Evolutionary conservation across 2,113 vertebrate species (phyloP), one percentile per base, ranked within the genome.

Genomic region (Xyrauchen texanus): DNA sequence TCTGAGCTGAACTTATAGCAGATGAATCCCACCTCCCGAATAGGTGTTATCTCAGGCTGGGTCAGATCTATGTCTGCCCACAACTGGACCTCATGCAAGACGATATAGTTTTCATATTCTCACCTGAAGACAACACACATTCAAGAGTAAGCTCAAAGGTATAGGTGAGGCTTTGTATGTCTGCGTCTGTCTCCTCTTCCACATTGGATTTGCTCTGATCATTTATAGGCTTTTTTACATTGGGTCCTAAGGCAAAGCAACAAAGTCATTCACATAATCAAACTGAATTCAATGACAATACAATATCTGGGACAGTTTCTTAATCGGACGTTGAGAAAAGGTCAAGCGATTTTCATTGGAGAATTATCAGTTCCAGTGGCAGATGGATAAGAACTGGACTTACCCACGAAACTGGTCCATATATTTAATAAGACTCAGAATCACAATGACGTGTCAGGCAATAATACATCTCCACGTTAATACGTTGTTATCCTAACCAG

Each of bases 1-100:
- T 96, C 94, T 10, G 93, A 91, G 82, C 87, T 94, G 79, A 97
- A 85, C 82, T 94, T 90, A 79, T 93, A 90, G 82, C 86, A 94
- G 52, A 96, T 82, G 51, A 77, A 68, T 45, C 76, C 83, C 61
- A 92, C 15, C 76, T 89, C 67, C 68, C 68, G 89, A 4, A 80
- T 34, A 34, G 21, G 3, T 34, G 21, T 34, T 34, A 34, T 34
- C 21, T 34, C 75, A 72, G 87, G 65, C 4, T 83, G 47, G 58
- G 85, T 81, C 5, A 81, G 62, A 16, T 87, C 85, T 62, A 85
- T 67, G 11, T 90, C 84, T 88, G 85, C 87, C 85, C 88, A 15
- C 81, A 76, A 65, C 79, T 85, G 52, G 86, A 87, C 67, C 87
- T 61, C 0, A 60, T 69, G 70, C 74, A 74, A 47, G 85, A 85